Evolutionary conservation across 37 sponge, comb jelly and placozoan genomes (phyloP), one percentile per base, ranked within the genome.

Genomic region (Mnemiopsis leidyi): DNA sequence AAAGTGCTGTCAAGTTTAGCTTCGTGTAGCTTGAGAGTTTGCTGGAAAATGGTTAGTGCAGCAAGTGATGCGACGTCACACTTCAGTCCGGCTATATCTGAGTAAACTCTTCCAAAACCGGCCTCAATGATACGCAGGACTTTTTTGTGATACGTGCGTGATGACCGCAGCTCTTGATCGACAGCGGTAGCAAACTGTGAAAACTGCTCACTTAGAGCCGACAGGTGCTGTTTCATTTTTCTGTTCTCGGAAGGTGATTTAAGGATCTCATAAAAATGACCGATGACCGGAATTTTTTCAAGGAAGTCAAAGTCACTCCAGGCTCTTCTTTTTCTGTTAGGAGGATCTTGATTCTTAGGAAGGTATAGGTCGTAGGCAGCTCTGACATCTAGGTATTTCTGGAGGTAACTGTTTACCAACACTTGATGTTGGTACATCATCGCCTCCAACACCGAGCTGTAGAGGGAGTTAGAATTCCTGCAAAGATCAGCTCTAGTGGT

Each of bases 231-330:
- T 40, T 85, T 85, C 48, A 85, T 13, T 40, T 85, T 85, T 39
- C 90, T 13, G 25, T 85, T 85, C 26, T 85, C 90, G 9, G n/a
- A 13, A 0, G 90, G 90, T 13, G 29, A 26, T 85, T 85, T 85
- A 23, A 85, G 48, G 25, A 85, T 85, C 26, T 85, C 29, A 28
- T 85, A 85, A 39, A 85, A 85, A 21, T 85, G 90, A 0, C 90
- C 90, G 25, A 85, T 40, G 24, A 85, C 39, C 1, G 90, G 90
- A 7, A 85, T 37, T 26, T 3, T 23, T 18, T 38, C 40, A 25
- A 85, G 61, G 3, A 85, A 38, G 29, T 85, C 90, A 61, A 85
- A 85, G 3, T 23, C 30, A 39, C 9, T 25, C 90, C 90, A 85
- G 35, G 37, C 2, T 26, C 90, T 38, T 40, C 7, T 71, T 28